Evolutionary conservation across 2,888 invertebrate genomes (phyloP).

Genomic region (Tachina lurida): DNA sequence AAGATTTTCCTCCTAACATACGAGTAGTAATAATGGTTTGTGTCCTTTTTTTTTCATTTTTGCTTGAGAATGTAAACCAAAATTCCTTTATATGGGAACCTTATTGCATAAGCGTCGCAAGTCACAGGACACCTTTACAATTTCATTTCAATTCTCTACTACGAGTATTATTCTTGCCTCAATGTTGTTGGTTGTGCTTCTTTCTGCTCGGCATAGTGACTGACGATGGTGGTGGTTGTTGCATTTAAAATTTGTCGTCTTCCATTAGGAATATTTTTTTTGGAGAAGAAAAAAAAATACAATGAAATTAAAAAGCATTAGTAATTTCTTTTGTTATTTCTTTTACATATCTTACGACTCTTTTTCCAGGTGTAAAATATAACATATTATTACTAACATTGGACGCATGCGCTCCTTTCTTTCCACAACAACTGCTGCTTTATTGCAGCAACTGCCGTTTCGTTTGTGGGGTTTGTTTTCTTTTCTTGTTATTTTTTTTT

Average conservation of each 20-base stretch:
- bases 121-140: conserved; percentile 70
- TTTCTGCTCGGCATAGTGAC: background rate
- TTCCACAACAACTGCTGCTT: conserved; percentile 46
- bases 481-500: conserved; percentile 12
- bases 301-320: conserved; percentile 68
- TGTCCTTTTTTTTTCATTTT: conserved; percentile 27
- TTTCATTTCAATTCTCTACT: conserved; percentile 39
- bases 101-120: conserved; percentile 69
- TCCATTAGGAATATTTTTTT: conserved; percentile 42
- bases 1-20: conserved; percentile 21
- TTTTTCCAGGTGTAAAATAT: conserved; percentile 69
- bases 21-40: conserved; percentile 10
- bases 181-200: conserved; percentile 7
- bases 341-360: conserved; percentile 58
- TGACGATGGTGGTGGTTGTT: conserved; percentile 36
- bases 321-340: conserved; percentile 66
- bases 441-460: conserved; percentile 70
- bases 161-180: conserved; percentile 35
- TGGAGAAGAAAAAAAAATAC: conserved; percentile 27
- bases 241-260: conserved; percentile 60
- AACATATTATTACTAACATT: conserved; percentile 54
- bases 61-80: conserved; percentile 27
- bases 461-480: conserved; percentile 38
- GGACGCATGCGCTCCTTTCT: conserved; percentile 67
- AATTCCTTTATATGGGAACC: conserved; percentile 27